These are phyloP conservation scores for Alloplasta piceator DNA, from an alignment of 2,888 invertebrate genomes.

Conservation along the genomic window DNA sequence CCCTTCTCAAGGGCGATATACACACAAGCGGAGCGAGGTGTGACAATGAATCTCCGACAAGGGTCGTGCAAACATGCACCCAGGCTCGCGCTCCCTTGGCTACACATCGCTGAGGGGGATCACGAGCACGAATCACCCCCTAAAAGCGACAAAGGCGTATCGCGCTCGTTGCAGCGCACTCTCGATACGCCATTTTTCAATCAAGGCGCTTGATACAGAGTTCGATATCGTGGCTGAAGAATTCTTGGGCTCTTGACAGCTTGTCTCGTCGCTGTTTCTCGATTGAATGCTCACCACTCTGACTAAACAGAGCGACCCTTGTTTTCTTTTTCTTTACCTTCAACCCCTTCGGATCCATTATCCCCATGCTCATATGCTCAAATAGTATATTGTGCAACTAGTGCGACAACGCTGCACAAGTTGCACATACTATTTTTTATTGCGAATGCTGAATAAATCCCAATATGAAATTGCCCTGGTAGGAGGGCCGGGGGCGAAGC, in stretches of 20 bases:
- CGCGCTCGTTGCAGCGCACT: neutral
- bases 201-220: too few relatives aligned
- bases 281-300: constrained; percentile 27
- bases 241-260: constrained; percentile 11
- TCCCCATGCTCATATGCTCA: too few relatives aligned
- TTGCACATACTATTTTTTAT: too few relatives aligned
- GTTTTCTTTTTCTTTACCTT: too few relatives aligned
- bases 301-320: neutral
- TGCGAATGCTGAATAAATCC: too few relatives aligned
- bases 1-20: constrained; percentile 16
- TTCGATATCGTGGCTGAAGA: constrained; percentile 18
- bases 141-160: neutral
- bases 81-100: constrained; percentile 42
- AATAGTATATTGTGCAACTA: too few relatives aligned
- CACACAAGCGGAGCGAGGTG: constrained; percentile 25
- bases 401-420: too few relatives aligned
- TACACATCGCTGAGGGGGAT: constrained; percentile 29
- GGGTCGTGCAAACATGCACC: constrained; percentile 65
- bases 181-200: neutral
- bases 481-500: too few relatives aligned
- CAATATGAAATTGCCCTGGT: too few relatives aligned
- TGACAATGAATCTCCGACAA: constrained; percentile 62
- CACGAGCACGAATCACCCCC: constrained; percentile 8
- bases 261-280: constrained; percentile 25
- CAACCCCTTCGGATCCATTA: too few relatives aligned